A percentile compares a stretch with the other conserved stretches of the same genome.
Evolutionary conservation across 2,888 invertebrate species (phyloP).

Genomic region (Chrysolina americana): DNA sequence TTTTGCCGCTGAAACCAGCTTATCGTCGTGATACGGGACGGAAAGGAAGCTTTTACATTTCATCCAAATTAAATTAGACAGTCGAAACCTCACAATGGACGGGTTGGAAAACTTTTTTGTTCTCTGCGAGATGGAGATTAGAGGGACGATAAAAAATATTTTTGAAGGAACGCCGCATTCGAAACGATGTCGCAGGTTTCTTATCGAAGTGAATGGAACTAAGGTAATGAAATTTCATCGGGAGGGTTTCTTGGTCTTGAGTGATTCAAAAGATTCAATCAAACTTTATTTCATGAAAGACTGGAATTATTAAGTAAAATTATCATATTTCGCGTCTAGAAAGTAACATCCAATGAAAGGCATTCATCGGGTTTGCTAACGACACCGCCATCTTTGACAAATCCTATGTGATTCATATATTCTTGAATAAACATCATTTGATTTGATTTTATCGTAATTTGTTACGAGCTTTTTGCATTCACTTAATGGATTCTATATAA

Average conservation of each 20-base stretch:
- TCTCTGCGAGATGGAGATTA: not conserved
- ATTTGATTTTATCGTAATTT: no score
- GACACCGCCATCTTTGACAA: no score
- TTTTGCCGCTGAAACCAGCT: slow-evolving; percentile 4
- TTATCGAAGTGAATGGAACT: not conserved
- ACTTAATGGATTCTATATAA: no score
- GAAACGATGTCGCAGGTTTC: not conserved
- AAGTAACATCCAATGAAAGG: no score
- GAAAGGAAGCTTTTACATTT: slow-evolving; percentile 13
- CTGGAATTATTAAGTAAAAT: no score
- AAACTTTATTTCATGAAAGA: no score
- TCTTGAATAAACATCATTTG: no score
- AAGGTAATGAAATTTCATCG: not conserved
- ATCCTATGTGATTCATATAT: no score
- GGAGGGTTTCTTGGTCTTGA: not conserved
- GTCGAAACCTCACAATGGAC: not conserved
- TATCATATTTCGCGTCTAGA: not conserved
- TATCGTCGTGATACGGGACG: slow-evolving; percentile 13
- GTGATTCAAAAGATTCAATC: not conserved
- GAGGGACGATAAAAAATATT: not conserved
- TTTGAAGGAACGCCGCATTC: not conserved
- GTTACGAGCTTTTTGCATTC: no score
- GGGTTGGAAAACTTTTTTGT: not conserved
- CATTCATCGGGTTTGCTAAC: no score
- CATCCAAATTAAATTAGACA: slow-evolving; percentile 3